Conservation (phyloP, 1,140 invertebrate genomes). For the Latrodectus geometricus region DNA sequence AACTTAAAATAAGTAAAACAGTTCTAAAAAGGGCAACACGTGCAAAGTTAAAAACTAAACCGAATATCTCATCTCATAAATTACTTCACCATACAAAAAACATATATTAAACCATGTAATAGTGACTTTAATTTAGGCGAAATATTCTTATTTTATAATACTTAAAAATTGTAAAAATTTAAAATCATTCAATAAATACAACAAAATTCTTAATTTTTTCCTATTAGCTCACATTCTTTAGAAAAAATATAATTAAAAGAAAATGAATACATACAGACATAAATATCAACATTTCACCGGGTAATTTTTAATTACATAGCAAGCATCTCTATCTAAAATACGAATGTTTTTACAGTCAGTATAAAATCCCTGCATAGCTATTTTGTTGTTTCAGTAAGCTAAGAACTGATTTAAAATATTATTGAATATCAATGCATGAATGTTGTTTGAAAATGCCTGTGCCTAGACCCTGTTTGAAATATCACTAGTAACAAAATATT, state of each 20-base stretch:
- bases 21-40: no score
- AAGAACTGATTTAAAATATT: not conserved
- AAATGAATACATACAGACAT: not conserved
- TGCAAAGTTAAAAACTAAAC: no score
- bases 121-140: no score
- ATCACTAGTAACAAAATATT: not conserved
- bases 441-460: not conserved
- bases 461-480: not conserved
- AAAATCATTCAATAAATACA: constrained; percentile 26
- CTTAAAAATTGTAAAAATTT: constrained; percentile 51
- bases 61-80: no score
- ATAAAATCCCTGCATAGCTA: constrained; percentile 1
- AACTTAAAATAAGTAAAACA: no score
- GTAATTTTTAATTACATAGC: not conserved
- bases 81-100: no score
- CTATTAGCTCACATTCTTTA: no score
- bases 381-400: not conserved
- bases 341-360: not conserved
- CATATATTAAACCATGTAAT: no score
- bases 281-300: not conserved
- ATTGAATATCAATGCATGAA: not conserved
- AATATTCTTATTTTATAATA: not conserved
- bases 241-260: no score
- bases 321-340: not conserved
- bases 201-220: no score